These are phyloP conservation scores for Rissa tridactyla DNA, from an alignment of 2,113 vertebrate species.

Conservation along the genomic window DNA sequence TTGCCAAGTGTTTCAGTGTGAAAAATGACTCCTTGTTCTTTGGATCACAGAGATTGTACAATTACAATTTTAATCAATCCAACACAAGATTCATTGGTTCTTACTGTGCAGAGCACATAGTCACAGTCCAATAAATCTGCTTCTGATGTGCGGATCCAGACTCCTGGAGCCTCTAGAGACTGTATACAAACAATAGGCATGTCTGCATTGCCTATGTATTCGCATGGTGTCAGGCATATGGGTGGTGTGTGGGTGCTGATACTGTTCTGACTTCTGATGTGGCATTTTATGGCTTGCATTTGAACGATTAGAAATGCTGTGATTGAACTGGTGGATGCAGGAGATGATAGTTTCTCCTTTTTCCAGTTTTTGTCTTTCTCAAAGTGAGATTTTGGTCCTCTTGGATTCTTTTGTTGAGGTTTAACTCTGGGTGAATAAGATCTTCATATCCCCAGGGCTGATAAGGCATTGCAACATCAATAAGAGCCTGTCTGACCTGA, in stretches of 20 bases:
- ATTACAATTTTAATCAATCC: constrained; percentile 66
- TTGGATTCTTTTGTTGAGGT: background rate
- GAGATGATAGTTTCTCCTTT: background rate
- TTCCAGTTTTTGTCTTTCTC: background rate
- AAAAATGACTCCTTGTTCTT: constrained; percentile 64
- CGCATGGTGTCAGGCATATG: background rate
- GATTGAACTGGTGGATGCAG: background rate
- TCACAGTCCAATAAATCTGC: constrained; percentile 49
- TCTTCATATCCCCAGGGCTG: background rate
- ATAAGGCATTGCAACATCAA: background rate
- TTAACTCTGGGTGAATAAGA: background rate
- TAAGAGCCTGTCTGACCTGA: background rate
- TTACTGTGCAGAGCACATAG: constrained; percentile 41
- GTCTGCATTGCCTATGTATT: background rate
- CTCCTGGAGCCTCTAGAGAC: background rate
- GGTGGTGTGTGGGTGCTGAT: background rate
- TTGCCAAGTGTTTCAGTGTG: constrained; percentile 47
- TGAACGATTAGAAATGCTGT: background rate
- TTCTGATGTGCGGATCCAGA: constrained; percentile 24
- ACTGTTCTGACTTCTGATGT: background rate
- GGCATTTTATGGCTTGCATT: background rate
- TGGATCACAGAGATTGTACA: constrained; percentile 52
- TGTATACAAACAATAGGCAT: background rate
- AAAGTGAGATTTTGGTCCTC: background rate
- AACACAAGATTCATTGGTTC: constrained; percentile 26